Evolutionary conservation across 2,888 invertebrate genomes (phyloP), one percentile per base, ranked within the genome.

Genomic region (Chrysina gloriosa): DNA sequence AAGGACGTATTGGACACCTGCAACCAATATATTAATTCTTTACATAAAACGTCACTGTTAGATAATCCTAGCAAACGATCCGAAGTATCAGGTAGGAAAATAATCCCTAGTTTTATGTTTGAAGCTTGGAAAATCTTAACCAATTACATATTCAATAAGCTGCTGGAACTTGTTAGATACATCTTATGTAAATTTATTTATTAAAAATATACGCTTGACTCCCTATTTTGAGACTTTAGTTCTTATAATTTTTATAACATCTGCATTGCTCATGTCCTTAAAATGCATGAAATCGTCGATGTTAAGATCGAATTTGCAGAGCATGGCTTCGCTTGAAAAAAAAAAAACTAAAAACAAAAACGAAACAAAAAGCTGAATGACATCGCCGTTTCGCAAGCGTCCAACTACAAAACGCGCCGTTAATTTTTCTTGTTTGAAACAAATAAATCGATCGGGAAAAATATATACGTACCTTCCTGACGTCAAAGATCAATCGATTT

Each of bases 1-100:
- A 90, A 90, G 82, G 95, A 95, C 86, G 87, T 96, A 78, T 87
- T 93, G 80, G 89, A 90, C 70, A 92, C 93, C 69, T 95, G 96
- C 85, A 90, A 92, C 76, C 94, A 95, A 79, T 95, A 96, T 84
- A 90, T 95, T 78, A 90, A 89, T 79, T 90, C 93, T 78, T 86
- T 96, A 84, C 90, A 45, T 67, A 56, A 56, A 56, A 56, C 47
- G 23, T 36, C 78, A 34, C 77, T 80, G 50, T 79, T 82, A 58
- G 80, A 79, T 65, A 79, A 80, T 67, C 79, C 79, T 6, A 79
- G 81, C 29, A 80, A 81, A 63, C 80, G 81, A 71, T 80, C 77
- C 72, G 77, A 80, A 65, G 78, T 82, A 72, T 75, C 81, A 81
- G 83, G 83, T 83, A 81, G 78, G 81, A 78, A 74, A 72, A 78